Evolutionary conservation across 53 echinoderm and acorn worm species (phyloP).

Genomic region (Arbacia lixula): DNA sequence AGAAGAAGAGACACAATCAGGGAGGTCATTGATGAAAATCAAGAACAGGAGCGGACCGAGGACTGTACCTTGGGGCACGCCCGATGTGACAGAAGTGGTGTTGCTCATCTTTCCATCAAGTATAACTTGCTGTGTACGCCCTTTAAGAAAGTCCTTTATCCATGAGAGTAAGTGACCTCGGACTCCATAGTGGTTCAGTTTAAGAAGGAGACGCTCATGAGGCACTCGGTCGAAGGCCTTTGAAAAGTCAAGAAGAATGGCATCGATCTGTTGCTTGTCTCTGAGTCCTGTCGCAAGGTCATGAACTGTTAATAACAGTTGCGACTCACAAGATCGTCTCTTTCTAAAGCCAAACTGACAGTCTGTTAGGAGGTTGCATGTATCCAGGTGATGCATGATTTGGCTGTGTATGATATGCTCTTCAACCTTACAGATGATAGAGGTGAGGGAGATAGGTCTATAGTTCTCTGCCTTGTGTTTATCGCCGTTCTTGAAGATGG

Average conservation of each 20-base stretch:
- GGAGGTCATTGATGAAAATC: too few relatives aligned
- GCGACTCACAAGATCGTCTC: constrained; percentile 44
- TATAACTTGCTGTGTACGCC: constrained; percentile 48
- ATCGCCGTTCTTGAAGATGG: constrained; percentile 42
- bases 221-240: constrained; percentile 18
- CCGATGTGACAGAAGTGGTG: constrained; percentile 33
- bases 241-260: constrained; percentile 30
- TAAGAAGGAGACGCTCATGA: constrained; percentile 28
- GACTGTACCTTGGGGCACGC: constrained; percentile 56
- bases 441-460: too few relatives aligned
- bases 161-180: constrained; percentile 23
- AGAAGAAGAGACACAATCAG: too few relatives aligned
- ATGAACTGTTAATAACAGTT: constrained; percentile 31
- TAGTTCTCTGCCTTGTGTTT: too few relatives aligned
- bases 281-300: constrained; percentile 28
- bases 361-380: constrained; percentile 25
- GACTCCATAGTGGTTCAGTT: too few relatives aligned
- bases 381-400: constrained; percentile 20
- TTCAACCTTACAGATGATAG: too few relatives aligned
- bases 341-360: constrained; percentile 48
- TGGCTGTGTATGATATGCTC: too few relatives aligned
- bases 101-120: constrained; percentile 51
- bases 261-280: constrained; percentile 40
- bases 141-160: constrained; percentile 19
- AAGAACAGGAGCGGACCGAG: too few relatives aligned